Evolutionary conservation across 1,140 invertebrate genomes (phyloP), one percentile per base, ranked within the genome.

Genomic region (Linepithema humile): DNA sequence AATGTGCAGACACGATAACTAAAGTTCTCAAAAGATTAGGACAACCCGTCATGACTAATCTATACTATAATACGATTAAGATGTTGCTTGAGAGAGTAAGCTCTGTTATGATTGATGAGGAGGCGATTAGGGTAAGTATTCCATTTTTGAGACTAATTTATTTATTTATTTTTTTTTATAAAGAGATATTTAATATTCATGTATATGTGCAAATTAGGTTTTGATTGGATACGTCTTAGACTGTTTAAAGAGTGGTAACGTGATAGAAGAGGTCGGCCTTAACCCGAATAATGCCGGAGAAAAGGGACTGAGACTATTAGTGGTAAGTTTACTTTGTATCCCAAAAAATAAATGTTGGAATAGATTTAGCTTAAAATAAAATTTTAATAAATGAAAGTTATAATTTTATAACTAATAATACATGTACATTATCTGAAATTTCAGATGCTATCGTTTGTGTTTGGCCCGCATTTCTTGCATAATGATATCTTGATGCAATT

Each of bases 1-100:
- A 98, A 84, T 99, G 97, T 91, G 97, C 98, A 3, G 97, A 97
- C 82, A 97, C 96, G 1, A 97, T 95, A 83, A 94, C 94, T 64
- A 94, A 96, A 57, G 96, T 99, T n/a, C 94, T 99, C 9, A 99
- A 99, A 93, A 99, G 98, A 93, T 95, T 99, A 0, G 98, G 98
- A 3, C 96, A 98, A 89, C 98, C 98, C 0, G 97, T 98, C 0
- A 98, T 98, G 96, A 98, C 98, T 0, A 99, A 99, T 95, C 93
- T 98, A 38, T 98, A 99, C 92, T 99, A 99, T 93, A 98, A 98
- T 91, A 98, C 98, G 1, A 97, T 99, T 89, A 99, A 99, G 95
- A 98, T 98, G 96, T 93, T 99, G 15, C 94, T 99, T 38, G 98
- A 99, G 94, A 95, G 98, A 86, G 97, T 99, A 15, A 98, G 98